Conservation (phyloP, 1,140 invertebrate genomes). For the Tetragonula clypearis region DNA sequence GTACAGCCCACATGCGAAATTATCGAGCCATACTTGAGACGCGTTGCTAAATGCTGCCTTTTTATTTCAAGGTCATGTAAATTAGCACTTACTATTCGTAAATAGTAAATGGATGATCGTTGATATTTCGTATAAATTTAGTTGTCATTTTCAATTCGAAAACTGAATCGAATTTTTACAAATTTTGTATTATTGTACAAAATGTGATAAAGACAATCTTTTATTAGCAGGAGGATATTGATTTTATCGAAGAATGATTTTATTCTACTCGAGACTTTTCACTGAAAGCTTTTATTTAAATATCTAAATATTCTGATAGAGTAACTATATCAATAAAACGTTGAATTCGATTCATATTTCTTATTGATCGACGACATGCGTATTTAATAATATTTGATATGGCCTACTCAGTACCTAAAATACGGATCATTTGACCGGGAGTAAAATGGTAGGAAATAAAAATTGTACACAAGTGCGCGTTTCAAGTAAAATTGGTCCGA, state of each 20-base stretch:
- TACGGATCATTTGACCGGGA: constrained; percentile 7
- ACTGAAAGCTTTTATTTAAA: not conserved
- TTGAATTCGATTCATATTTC: constrained; percentile 14
- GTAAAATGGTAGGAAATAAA: not conserved
- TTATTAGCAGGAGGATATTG: not conserved
- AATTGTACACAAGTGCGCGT: constrained; percentile 20
- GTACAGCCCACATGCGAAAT: constrained; percentile 54
- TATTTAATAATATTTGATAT: constrained; percentile 1
- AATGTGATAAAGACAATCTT: not conserved
- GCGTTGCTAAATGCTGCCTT: constrained; percentile 23
- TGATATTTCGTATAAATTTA: not conserved
- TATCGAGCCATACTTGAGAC: constrained; percentile 41
- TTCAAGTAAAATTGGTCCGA: constrained; percentile 17
- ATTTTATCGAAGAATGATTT: not conserved
- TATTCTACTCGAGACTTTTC: not conserved
- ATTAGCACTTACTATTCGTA: not conserved
- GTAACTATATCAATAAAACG: not conserved
- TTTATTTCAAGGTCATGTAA: constrained; percentile 17
- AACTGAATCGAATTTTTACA: constrained; percentile 26
- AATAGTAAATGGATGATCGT: not conserved
- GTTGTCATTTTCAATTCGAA: constrained; percentile 6
- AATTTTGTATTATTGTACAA: not conserved
- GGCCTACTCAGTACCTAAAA: constrained; percentile 41
- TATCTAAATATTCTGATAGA: not conserved
- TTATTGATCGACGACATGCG: constrained; percentile 1